phyloP scores from a whole-genome alignment of 2,888 invertebrate species.

The Rhaphigaster nebulosa region DNA sequence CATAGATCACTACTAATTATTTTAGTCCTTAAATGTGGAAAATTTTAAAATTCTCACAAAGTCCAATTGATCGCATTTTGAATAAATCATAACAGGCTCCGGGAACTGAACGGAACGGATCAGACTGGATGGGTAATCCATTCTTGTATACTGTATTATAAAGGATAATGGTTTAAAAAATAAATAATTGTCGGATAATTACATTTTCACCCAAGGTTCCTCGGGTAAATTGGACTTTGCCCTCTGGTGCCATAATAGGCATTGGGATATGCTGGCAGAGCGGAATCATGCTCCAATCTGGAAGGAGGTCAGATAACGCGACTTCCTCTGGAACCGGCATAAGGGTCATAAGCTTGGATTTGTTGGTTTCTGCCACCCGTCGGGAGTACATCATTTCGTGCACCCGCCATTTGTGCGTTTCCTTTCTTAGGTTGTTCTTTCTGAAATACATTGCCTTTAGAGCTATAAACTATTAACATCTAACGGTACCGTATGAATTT shows the following conservation, averaged over 20 bases:
- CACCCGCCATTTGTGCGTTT: neutral
- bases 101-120: too few relatives aligned
- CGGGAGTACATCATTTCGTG: neutral
- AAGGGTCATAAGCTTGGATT: neutral
- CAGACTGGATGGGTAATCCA: too few relatives aligned
- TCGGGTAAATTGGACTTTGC: neutral
- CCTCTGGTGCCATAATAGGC: neutral
- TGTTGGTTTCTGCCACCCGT: neutral
- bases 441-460: neutral
- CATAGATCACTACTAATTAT: too few relatives aligned
- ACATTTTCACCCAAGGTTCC: neutral
- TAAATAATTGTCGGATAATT: neutral
- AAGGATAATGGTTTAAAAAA: neutral
- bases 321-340: neutral
- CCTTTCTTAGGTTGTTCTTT: neutral
- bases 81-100: too few relatives aligned
- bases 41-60: too few relatives aligned
- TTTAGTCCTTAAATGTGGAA: too few relatives aligned
- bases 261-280: neutral
- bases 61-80: too few relatives aligned
- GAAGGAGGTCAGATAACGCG: neutral
- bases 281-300: neutral
- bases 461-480: neutral
- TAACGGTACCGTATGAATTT: neutral
- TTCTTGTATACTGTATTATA: neutral